Percentiles rank a stretch among this genome's conserved stretches.
These are phyloP conservation scores for Diplolepis rosae DNA, from an alignment of 2,888 invertebrate genomes.

Conservation along the genomic window DNA sequence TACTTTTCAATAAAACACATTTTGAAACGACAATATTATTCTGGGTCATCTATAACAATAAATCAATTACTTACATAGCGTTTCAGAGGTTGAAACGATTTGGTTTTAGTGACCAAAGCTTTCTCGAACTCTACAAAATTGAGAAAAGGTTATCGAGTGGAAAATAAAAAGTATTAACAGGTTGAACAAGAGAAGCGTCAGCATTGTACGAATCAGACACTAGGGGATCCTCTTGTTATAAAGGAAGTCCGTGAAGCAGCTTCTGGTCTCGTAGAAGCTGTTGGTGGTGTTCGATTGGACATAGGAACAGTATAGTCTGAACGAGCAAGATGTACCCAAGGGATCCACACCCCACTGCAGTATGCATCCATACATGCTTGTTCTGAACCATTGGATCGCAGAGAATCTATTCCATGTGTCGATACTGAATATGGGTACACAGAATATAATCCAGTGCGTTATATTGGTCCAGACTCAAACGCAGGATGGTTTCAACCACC, in stretches of 20 bases:
- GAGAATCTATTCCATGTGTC: conserved; percentile 21
- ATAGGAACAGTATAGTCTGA: conserved; percentile 2
- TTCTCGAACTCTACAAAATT: background rate
- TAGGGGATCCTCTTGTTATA: conserved; percentile 24
- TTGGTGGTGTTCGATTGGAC: conserved; percentile 1
- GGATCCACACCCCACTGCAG: conserved; percentile 18
- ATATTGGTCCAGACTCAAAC: background rate
- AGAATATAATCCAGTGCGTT: background rate
- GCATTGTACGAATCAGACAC: conserved; percentile 25
- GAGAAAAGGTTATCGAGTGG: conserved; percentile 22
- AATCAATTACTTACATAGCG: too few species aligned
- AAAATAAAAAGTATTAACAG: conserved; percentile 24
- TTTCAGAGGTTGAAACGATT: background rate
- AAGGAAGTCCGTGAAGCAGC: background rate
- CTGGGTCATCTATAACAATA: too few species aligned
- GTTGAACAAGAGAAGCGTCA: conserved; percentile 19
- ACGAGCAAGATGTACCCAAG: conserved; percentile 22
- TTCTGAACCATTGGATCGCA: conserved; percentile 27
- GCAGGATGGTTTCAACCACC: conserved; percentile 1
- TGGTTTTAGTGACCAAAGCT: background rate
- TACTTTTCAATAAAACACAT: too few species aligned
- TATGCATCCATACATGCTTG: conserved; percentile 26
- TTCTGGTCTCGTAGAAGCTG: conserved; percentile 28
- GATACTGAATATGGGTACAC: background rate
- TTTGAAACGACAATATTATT: too few species aligned